Percentiles rank a stretch among this genome's conserved stretches.
Evolutionary conservation across 2,797 vertebrate species (phyloP).

Genomic region (Numenius phaeopus): DNA sequence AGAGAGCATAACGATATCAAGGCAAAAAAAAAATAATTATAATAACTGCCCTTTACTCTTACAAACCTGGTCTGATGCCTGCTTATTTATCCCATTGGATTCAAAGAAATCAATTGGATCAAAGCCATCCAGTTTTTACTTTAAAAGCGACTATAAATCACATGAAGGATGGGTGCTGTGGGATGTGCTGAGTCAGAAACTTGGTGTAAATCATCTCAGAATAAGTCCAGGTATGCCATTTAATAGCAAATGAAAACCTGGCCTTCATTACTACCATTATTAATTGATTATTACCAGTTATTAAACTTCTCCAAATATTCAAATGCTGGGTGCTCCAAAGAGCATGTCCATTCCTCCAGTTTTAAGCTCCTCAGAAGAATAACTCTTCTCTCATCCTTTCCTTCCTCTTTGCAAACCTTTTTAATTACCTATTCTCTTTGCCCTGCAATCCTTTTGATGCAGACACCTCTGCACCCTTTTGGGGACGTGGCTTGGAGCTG

Average conservation of each 20-base stretch:
- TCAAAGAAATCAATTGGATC: slow-evolving; percentile 37
- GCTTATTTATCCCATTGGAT: slow-evolving; percentile 29
- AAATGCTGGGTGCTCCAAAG: background rate
- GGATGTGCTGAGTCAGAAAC: slow-evolving; percentile 34
- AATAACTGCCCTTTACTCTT: background rate
- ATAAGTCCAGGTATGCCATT: background rate
- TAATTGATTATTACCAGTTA: slow-evolving; percentile 6
- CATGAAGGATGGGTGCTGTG: background rate
- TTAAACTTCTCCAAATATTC: background rate
- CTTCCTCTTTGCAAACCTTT: background rate
- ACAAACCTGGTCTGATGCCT: background rate
- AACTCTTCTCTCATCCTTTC: background rate
- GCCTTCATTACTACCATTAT: background rate
- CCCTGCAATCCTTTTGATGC: background rate
- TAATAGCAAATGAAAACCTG: background rate
- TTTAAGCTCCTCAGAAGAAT: background rate
- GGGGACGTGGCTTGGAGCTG: background rate
- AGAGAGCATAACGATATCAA: background rate
- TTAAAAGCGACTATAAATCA: slow-evolving; percentile 52
- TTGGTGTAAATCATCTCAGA: slow-evolving; percentile 10
- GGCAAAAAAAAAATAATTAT: background rate
- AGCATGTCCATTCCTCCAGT: background rate
- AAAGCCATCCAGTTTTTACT: slow-evolving; percentile 4
- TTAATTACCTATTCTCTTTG: background rate
- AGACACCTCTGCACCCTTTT: background rate